Base-by-base conservation (phyloP, 1,140 invertebrate species). In the Drosophila bocki region DNA sequence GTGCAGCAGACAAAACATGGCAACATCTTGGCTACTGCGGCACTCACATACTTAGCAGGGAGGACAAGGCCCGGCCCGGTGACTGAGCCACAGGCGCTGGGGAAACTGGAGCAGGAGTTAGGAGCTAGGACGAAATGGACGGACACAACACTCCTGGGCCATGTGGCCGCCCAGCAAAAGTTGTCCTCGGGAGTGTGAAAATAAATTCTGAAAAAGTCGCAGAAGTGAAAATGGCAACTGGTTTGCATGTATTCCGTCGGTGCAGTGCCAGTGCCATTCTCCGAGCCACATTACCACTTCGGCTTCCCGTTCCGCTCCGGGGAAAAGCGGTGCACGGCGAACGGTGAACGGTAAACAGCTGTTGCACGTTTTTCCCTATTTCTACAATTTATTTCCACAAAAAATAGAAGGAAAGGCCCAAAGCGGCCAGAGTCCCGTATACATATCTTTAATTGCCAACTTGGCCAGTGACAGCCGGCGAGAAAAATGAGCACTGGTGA, bases 361-460 rank as follows among this genome's bases (percentile, higher is more conserved):
- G 85, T 90, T 91, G 84, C 78, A 79, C 67, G 78, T 78, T 74
- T 83, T 58, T 65, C 33, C 48, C 70, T 87, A 77, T 82, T 86
- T 56, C 71, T 74, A 83, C 83, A 87, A 87, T 85, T 85, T 85
- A 85, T 85, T 69, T 82, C 41, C 78, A 35, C 65, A 64, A 62
- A 65, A 76, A 59, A 53, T 50, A 70, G 41, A 57, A 33, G 29
- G 50, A 64, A 80, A 39, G 42, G 26, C 63, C 39, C 62, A 37
- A n/a, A 62, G 61, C 22, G 22, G 22, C 39, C 32, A 41, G 22
- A 64, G 42, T 47, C 50, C 44, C 39, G 48, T 58, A 61, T 72
- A 67, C 62, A 81, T 82, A 91, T 90, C 88, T 90, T 90, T 90
- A 90, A 91, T 90, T 90, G 86, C 86, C 86, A 90, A 85, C 86